Evolutionary conservation across 2,797 vertebrate species (phyloP).

Genomic region (Pseudocheirus occidentalis): DNA sequence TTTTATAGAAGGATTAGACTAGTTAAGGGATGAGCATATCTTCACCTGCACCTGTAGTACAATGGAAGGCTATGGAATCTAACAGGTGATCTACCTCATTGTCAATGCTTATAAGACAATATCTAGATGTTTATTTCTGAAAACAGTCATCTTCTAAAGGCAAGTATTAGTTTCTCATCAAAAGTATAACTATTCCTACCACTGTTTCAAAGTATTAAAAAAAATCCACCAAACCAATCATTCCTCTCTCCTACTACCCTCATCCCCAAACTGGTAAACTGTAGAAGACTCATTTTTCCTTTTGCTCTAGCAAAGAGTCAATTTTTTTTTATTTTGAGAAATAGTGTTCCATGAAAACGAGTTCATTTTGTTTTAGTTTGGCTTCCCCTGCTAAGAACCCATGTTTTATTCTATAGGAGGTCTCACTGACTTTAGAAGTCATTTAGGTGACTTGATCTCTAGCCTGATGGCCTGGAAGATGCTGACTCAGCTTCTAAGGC

Average conservation of each 20-base stretch:
- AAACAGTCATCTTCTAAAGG: not conserved
- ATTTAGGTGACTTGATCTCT: not conserved
- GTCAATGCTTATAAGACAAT: not conserved
- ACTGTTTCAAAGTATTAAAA: not conserved
- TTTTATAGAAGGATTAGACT: not conserved
- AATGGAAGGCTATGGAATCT: not conserved
- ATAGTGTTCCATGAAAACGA: not conserved
- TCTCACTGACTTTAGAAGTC: not conserved
- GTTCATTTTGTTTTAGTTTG: not conserved
- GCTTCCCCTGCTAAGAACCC: not conserved
- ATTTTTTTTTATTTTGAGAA: not conserved
- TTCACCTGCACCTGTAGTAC: not conserved
- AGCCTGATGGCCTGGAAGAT: not conserved
- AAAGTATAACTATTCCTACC: not conserved
- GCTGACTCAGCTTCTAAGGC: conserved; percentile 31
- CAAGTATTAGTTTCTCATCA: not conserved
- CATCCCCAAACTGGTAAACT: not conserved
- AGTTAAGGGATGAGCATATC: not conserved
- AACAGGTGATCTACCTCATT: not conserved
- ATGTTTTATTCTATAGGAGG: not conserved
- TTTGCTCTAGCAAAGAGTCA: not conserved
- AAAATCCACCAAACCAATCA: not conserved
- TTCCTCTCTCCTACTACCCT: not conserved
- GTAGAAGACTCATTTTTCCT: not conserved
- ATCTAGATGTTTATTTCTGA: not conserved